These are phyloP conservation scores for Calcarius ornatus DNA, from an alignment of 2,113 vertebrate species.

Conservation along the genomic window DNA sequence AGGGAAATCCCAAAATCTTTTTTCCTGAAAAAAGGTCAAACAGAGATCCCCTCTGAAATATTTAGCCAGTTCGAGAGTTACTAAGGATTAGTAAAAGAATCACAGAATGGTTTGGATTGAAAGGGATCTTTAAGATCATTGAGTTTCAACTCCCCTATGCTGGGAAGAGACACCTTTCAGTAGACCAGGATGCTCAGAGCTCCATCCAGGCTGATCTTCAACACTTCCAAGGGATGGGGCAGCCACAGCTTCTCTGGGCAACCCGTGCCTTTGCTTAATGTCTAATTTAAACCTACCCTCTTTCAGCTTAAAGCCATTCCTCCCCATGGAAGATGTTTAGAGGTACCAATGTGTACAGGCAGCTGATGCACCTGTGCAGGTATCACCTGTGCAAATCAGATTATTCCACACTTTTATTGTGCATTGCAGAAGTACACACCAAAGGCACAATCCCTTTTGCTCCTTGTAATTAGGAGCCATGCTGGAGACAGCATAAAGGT, in stretches of 20 bases:
- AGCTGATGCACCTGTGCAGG: not conserved
- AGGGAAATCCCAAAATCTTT: not conserved
- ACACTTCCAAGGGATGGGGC: not conserved
- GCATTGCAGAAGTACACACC: not conserved
- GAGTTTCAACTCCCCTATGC: fast-evolving
- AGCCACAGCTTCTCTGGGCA: not conserved
- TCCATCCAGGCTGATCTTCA: not conserved
- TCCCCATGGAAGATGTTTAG: not conserved
- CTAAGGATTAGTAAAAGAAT: not conserved
- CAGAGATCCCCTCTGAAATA: not conserved
- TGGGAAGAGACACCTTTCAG: not conserved
- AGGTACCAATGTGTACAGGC: not conserved
- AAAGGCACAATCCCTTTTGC: not conserved
- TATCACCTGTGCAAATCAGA: not conserved
- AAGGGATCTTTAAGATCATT: not conserved
- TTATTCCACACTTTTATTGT: not conserved
- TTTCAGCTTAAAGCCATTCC: not conserved
- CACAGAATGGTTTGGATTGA: not conserved
- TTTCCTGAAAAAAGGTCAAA: not conserved
- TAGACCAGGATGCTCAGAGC: not conserved
- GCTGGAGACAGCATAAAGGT: not conserved
- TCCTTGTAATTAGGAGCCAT: not conserved
- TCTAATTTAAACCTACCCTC: not conserved
- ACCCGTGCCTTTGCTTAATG: not conserved
- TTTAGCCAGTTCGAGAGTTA: not conserved